Percentiles rank a stretch among this genome's conserved stretches.
Evolutionary conservation across 2,113 vertebrate species (phyloP).

Genomic region (Bos indicus): DNA sequence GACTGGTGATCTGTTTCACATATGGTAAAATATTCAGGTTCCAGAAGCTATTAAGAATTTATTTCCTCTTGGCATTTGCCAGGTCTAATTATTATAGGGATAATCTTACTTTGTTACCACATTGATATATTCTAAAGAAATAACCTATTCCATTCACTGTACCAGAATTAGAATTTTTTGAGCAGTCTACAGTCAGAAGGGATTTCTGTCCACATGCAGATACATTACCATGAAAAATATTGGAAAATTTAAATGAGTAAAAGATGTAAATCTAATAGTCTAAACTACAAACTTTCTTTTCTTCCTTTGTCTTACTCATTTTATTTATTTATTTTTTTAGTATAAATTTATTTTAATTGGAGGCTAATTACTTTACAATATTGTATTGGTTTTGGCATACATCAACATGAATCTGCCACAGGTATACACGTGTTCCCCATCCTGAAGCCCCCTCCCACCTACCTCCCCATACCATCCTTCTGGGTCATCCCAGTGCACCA

Average conservation of each 20-base stretch:
- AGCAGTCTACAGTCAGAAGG: neutral
- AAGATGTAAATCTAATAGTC: neutral
- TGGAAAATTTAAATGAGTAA: neutral
- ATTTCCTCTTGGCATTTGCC: constrained; percentile 31
- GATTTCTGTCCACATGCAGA: neutral
- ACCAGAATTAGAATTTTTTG: neutral
- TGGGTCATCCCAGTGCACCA: no score
- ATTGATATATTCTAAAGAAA: neutral
- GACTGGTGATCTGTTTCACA: neutral
- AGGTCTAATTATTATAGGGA: neutral
- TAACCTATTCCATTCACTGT: neutral
- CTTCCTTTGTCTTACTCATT: no score
- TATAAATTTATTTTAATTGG: no score
- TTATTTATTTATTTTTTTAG: no score
- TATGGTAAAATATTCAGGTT: neutral
- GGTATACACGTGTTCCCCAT: no score
- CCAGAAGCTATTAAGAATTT: constrained; percentile 19
- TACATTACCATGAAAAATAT: neutral
- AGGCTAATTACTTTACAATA: no score
- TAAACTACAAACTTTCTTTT: neutral
- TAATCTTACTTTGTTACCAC: neutral
- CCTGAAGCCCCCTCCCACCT: no score
- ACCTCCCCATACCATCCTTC: no score
- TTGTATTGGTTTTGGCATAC: no score
- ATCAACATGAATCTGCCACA: no score